A percentile compares a stretch with the other conserved stretches of the same genome.
phyloP scores from a whole-genome alignment of 2,113 vertebrate species.

The Thunnus thynnus region DNA sequence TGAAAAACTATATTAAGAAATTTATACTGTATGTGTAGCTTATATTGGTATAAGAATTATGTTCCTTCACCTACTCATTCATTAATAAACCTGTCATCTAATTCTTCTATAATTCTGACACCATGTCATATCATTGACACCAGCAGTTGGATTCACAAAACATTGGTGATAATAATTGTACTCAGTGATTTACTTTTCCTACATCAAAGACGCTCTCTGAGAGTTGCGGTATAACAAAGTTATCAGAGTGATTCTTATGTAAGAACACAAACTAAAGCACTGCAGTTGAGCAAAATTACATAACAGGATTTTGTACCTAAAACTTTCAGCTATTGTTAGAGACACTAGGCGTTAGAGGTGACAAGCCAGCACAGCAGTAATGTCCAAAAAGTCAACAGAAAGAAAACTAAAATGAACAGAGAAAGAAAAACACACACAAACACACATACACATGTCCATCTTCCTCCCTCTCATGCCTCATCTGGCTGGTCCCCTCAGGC shows the following conservation, averaged over 20 bases:
- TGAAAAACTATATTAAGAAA: too few relatives aligned
- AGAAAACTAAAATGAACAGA: not conserved
- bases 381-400: conserved; percentile 3
- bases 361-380: conserved; percentile 10
- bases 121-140: not conserved
- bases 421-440: not conserved
- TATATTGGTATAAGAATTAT: too few relatives aligned
- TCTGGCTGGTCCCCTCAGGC: conserved; percentile 39
- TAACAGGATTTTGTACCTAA: not conserved
- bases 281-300: not conserved
- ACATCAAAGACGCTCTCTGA: too few relatives aligned
- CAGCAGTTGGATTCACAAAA: too few relatives aligned
- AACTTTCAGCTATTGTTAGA: conserved; percentile 4
- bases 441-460: not conserved
- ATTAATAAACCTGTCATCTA: too few relatives aligned
- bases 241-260: not conserved
- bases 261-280: not conserved
- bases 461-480: conserved; percentile 14
- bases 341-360: not conserved
- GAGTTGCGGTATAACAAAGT: not conserved
- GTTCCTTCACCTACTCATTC: too few relatives aligned
- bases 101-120: not conserved
- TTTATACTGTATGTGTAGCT: too few relatives aligned
- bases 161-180: too few relatives aligned
- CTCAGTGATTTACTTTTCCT: too few relatives aligned